Percentiles rank a stretch among this genome's conserved stretches.
Evolutionary conservation across 1,140 invertebrate species (phyloP).

Genomic region (Pissodes strobi): DNA sequence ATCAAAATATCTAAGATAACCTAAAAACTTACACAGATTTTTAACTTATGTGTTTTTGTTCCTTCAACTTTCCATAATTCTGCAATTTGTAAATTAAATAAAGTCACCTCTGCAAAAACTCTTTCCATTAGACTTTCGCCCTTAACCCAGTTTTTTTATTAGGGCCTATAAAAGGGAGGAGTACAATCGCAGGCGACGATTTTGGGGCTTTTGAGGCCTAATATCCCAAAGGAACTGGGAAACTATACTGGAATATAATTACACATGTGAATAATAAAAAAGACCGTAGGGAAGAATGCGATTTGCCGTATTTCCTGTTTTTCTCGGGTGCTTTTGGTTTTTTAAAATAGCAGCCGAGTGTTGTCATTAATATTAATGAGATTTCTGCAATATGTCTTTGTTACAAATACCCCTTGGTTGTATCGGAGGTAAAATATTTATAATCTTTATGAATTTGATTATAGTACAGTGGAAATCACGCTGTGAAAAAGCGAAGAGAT

Average conservation of each 20-base stretch:
- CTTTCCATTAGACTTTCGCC: neutral
- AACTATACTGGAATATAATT: slow-evolving; percentile 3
- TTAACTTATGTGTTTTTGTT: too few relatives aligned
- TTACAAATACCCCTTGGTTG: too few relatives aligned
- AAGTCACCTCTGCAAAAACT: slow-evolving; percentile 3
- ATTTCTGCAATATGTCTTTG: neutral
- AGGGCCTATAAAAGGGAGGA: slow-evolving; percentile 1
- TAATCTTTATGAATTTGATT: too few relatives aligned
- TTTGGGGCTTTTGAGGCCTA: neutral
- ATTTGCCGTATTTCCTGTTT: neutral
- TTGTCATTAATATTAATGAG: neutral
- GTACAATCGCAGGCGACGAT: neutral
- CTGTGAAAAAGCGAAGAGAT: too few relatives aligned
- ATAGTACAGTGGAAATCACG: too few relatives aligned
- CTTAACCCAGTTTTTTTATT: slow-evolving; percentile 17
- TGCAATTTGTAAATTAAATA: too few relatives aligned
- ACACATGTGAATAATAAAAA: slow-evolving; percentile 12
- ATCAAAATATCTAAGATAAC: too few relatives aligned
- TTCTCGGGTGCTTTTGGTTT: neutral
- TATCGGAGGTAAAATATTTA: too few relatives aligned
- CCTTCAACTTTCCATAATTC: too few relatives aligned
- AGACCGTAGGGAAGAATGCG: neutral
- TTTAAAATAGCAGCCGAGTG: neutral
- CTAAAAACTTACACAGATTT: too few relatives aligned
- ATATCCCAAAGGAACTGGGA: slow-evolving; percentile 2